Base-by-base conservation (phyloP, 1,140 invertebrate genomes). In the Oreohelix idahoensis region DNA sequence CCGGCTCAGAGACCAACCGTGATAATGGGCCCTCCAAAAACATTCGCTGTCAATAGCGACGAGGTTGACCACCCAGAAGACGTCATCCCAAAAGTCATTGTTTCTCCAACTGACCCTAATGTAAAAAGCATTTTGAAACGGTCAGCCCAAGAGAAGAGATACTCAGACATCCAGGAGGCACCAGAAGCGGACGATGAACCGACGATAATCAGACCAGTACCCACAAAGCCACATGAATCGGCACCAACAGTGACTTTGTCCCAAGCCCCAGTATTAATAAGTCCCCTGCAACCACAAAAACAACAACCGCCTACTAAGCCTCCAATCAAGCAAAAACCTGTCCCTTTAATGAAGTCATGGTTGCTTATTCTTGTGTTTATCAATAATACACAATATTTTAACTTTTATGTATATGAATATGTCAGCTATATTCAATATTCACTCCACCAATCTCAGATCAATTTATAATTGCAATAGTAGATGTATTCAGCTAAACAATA, bases 81-180 rank as follows among this genome's bases (percentile, higher is more conserved):
- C 49, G 70, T 74, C 36, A 39, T 82, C 11, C 80, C 80, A 0
- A 82, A 63, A 63, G 71, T 82, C 38, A 63, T 82, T 26, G 80
- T 82, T 38, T 82, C 80, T 13, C 80, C 80, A 1, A 82, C 70
- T 10, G 80, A 82, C 36, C 80, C 80, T 1, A 63, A 82, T 49
- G 80, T 82, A 1, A 82, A 82, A 71, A 63, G 80, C 49, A 82
- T 82, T 13, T 51, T 82, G 29, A 82, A 82, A 45, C 42, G 51
- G 13, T n/a, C 80, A 1, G n/a, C 35, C 38, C 51, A 45, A 35
- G 80, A 82, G 36, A 82, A 82, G 39, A 69, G 80, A 17, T 75
- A 82, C 39, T 82, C 80, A 23, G 80, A 82, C 51, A 82, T 82
- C 13, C 70, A 74, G 20, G 80, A 82, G n/a, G 36, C 42, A 15